Conservation (phyloP, 64 coral and sea anemone genomes). For the Orbicella faveolata region DNA sequence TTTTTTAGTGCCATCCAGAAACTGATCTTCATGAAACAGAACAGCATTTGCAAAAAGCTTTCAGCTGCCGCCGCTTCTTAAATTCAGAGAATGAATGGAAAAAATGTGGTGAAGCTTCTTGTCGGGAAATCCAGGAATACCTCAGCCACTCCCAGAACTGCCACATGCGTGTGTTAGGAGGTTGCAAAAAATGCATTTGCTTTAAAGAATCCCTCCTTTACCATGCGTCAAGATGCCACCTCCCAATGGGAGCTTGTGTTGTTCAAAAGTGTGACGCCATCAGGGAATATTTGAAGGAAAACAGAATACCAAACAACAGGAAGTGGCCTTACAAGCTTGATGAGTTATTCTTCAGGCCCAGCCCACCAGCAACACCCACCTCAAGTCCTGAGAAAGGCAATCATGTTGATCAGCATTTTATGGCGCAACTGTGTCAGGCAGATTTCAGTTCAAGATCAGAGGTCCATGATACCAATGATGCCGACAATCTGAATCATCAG, state of each 20-base stretch:
- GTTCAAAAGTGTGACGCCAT: slow-evolving; percentile 19
- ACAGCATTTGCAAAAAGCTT: not conserved
- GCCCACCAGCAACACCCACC: not conserved
- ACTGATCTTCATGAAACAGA: not conserved
- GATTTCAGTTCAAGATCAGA: not conserved
- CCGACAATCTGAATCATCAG: not conserved
- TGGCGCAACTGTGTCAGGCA: not conserved
- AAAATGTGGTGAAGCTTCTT: not conserved
- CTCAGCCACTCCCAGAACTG: slow-evolving; percentile 13
- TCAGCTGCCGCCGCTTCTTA: not conserved
- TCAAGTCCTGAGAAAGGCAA: not conserved
- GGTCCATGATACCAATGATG: too few species aligned
- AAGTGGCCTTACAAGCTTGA: not conserved
- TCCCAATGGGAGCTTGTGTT: not conserved
- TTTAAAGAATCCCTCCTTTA: not conserved
- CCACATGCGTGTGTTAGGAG: slow-evolving; percentile 19
- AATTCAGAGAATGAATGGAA: not conserved
- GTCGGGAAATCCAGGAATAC: not conserved
- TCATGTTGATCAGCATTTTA: not conserved
- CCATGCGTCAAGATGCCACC: not conserved
- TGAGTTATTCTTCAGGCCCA: not conserved
- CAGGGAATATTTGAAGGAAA: not conserved
- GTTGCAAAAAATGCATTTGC: not conserved
- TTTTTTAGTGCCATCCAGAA: not conserved
- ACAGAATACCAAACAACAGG: not conserved